These are phyloP conservation scores for Mormyrus iriodes DNA, from an alignment of 2,113 vertebrate species.

Conservation along the genomic window DNA sequence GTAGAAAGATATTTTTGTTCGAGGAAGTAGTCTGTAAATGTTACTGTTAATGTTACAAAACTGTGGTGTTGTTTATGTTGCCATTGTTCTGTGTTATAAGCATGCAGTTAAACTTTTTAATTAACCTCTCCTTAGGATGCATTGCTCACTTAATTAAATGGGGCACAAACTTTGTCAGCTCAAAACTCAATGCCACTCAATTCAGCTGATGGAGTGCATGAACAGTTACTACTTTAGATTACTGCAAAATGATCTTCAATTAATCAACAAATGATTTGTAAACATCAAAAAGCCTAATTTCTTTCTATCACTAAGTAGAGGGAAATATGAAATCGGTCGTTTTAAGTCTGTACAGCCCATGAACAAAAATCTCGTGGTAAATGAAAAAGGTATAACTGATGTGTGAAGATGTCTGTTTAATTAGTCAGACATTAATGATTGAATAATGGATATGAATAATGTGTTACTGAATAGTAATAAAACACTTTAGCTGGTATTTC, in stretches of 20 bases:
- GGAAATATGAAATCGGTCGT: neutral
- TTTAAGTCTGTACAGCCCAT: neutral
- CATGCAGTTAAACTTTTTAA: neutral
- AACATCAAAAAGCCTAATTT: neutral
- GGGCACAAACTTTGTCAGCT: neutral
- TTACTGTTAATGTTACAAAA: neutral
- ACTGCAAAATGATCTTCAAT: neutral
- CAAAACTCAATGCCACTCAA: neutral
- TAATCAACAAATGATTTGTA: neutral
- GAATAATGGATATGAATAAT: neutral
- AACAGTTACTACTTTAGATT: neutral
- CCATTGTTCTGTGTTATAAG: neutral
- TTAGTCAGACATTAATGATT: neutral
- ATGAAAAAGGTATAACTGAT: neutral
- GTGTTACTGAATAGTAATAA: neutral
- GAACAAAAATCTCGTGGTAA: neutral
- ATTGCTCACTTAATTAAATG: neutral
- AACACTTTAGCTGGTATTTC: neutral
- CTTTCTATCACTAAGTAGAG: neutral
- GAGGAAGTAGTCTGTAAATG: neutral
- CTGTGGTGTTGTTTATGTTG: neutral
- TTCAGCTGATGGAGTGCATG: neutral
- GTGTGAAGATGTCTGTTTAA: neutral
- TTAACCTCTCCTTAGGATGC: neutral
- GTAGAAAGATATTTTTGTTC: neutral